These are phyloP conservation scores for Parthenolecanium corni DNA, from an alignment of 2,888 invertebrate species.

Conservation along the genomic window DNA sequence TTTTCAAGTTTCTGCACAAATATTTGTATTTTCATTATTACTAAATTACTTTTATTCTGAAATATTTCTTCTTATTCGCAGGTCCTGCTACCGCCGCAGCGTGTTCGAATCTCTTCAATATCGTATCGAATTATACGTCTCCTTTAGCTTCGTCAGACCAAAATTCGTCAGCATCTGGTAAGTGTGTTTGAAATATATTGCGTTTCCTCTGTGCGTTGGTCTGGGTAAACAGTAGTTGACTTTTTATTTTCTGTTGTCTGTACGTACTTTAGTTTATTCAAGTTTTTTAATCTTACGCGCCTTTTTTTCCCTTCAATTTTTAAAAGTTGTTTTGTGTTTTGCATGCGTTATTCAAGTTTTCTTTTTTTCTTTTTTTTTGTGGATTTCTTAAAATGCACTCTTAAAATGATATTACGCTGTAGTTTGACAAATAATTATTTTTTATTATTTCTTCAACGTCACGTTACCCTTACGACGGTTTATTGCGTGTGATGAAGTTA, in stretches of 20 bases:
- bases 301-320: too few species aligned
- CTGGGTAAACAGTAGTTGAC: not conserved
- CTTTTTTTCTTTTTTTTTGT: too few species aligned
- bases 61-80: not conserved
- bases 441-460: too few species aligned
- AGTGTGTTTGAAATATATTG: not conserved
- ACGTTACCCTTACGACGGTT: too few species aligned
- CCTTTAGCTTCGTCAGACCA: slow-evolving; percentile 10
- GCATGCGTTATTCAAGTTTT: not conserved
- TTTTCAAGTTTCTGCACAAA: too few species aligned
- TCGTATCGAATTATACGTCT: slow-evolving; percentile 9
- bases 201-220: not conserved
- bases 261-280: not conserved
- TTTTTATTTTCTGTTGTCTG: not conserved
- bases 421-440: too few species aligned
- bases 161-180: slow-evolving; percentile 18
- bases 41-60: not conserved
- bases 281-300: not conserved
- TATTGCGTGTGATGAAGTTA: too few species aligned
- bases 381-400: too few species aligned
- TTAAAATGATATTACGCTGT: too few species aligned
- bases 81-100: slow-evolving; percentile 7
- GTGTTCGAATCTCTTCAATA: slow-evolving; percentile 7
- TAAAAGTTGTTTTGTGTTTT: not conserved
- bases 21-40: too few species aligned